Base-by-base conservation (phyloP, 2,888 invertebrate genomes). In the Limulus polyphemus region DNA sequence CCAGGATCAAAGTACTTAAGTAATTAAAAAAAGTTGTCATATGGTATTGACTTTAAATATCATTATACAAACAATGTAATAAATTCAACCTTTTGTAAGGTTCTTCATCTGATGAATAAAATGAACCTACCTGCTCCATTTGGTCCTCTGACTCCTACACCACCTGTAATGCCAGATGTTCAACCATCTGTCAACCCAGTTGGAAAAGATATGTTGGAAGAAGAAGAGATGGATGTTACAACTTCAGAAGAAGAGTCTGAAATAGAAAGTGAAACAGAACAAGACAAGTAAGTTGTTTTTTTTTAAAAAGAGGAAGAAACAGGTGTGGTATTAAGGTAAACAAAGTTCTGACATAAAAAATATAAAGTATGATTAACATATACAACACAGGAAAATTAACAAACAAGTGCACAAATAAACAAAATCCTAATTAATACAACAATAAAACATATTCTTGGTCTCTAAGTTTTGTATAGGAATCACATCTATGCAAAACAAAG, bases 51-150 rank as follows among this genome's bases (percentile, higher is more conserved):
- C 32, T 32, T 32, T 32, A 32, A 32, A 32, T 32, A 32, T 32
- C 32, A 32, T 32, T 32, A 5, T 32, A 32, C 32, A 32, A 32
- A 32, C 32, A 32, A 32, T 32, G 32, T 32, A 32, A 32, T 32
- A 32, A 32, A 32, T 32, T 32, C 32, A 32, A 32, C 32, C 32
- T 32, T 32, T 12, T 54, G 11, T 11, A 51, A 51, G 54, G 54
- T 54, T 54, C 74, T 95, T 56, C 94, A 95, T 78, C 80, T 95
- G 59, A 94, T 95, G 94, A 95, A 95, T 75, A 88, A 87, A 77
- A 91, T 95, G 91, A 88, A 87, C 75, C 77, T 95, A 57, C 86
- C 88, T 16, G 83, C 86, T 55, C 95, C 95, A 0, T 94, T 95
- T 77, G 81, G 76, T 1, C 66, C 71, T 16, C 11, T 61, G 2